A percentile compares a stretch with the other conserved stretches of the same genome.
These are phyloP conservation scores for Coregonus sp. DNA, from an alignment of 2,797 vertebrate genomes.

Conservation along the genomic window DNA sequence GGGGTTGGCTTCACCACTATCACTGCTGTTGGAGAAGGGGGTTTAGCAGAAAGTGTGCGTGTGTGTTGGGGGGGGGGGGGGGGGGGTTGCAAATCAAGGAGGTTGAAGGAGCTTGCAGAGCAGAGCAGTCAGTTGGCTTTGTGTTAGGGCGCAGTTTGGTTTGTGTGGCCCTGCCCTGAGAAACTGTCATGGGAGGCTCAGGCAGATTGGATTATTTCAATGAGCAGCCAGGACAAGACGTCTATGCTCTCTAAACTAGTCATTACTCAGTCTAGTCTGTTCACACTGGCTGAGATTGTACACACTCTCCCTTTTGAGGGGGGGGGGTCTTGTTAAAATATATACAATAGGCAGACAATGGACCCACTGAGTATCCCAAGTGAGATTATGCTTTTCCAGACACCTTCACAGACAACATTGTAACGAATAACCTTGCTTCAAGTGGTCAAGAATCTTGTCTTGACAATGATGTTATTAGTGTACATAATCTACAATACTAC, in stretches of 20 bases:
- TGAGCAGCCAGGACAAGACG: background rate
- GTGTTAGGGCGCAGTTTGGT: conserved; percentile 18
- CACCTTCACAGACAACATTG: background rate
- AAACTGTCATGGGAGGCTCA: conserved; percentile 19
- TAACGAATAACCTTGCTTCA: background rate
- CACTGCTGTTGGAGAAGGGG: conserved; percentile 15
- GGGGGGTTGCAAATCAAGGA: conserved; percentile 64
- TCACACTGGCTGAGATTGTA: background rate
- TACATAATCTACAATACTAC: background rate
- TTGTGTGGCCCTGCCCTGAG: conserved; percentile 28
- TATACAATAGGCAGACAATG: background rate
- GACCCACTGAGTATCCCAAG: background rate
- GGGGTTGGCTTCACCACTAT: conserved; percentile 34
- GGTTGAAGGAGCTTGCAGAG: conserved; percentile 68
- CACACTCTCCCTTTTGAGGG: background rate
- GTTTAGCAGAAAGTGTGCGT: conserved; percentile 26
- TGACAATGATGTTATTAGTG: background rate
- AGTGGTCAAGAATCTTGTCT: background rate
- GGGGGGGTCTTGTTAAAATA: background rate
- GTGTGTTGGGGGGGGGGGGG: conserved; percentile 31
- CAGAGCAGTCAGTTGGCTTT: conserved; percentile 22
- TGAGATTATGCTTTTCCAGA: background rate
- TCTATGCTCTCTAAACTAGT: conserved; percentile 17
- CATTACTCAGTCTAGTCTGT: conserved; percentile 9
- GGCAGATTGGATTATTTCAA: conserved; percentile 28